Evolutionary conservation across 1,140 invertebrate species (phyloP), one percentile per base, ranked within the genome.

Genomic region (Anastrepha ludens): DNA sequence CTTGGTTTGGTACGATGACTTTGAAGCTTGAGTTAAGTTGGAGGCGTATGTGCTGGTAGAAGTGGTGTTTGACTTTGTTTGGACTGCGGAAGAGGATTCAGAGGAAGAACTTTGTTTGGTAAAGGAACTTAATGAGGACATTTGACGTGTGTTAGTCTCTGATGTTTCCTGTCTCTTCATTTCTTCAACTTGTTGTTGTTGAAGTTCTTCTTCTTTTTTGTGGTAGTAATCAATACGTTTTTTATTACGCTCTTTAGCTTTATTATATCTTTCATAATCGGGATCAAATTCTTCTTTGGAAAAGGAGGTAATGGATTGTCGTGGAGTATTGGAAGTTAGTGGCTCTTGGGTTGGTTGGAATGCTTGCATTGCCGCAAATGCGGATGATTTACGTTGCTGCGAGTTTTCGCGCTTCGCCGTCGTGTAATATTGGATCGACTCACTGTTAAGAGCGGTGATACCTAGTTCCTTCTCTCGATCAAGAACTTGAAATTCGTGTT

Each of bases 331-430:
- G 81, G 91, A 90, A 86, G 89, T 89, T 5, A 92, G 88, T 20
- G 91, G 91, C 55, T 91, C 91, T n/a, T 90, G 89, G 47, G 91
- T 92, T 47, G 91, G 91, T 89, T 92, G 91, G 91, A 92, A 92
- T 91, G 91, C 91, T 91, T 92, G 91, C 91, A 92, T 92, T 70
- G 91, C 91, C 88, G 91, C 91, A 87, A 92, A 92, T 87, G 91
- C 91, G 1, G 91, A 92, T 11, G 91, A 91, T 41, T 92, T 91
- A 50, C 90, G 88, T 6, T 65, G 89, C 74, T 81, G 65, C 7
- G 90, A 90, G 58, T 88, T 86, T 29, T 86, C 60, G 2, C 86
- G 88, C 15, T 89, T 85, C n/a, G 87, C 89, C 58, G 91, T 91
- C 1, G 70, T 89, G 44, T 88, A 91, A 87, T 89, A 91, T 65